Base-by-base conservation (phyloP, 2,888 invertebrate species). In the Harpagoxenus sublaevis region DNA sequence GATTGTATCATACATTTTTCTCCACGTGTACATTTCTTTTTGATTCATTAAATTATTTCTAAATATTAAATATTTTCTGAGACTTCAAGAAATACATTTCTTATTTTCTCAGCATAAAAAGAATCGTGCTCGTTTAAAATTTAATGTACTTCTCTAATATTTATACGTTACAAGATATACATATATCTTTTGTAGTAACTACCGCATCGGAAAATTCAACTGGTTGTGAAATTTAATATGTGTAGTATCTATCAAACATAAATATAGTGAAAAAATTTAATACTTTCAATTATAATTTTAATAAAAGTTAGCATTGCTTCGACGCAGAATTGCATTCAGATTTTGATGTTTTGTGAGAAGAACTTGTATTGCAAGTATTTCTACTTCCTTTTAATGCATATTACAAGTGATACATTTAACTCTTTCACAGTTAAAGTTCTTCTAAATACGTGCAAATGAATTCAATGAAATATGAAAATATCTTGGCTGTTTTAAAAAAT, bases 401-500 rank as follows among this genome's bases (percentile, higher is more conserved):
- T 71, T 71, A 51, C 3, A 70, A 51, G 15, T 68, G 18, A 48
- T 48, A 35, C n/a, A 70, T 23, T 39, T n/a, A 71, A 53, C 3
- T 71, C 6, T 45, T 5, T 35, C 35, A 35, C 35, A 71, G 23
- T 23, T 23, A 23, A 23, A 3, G 10, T 31, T 51, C 3, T 71
- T 23, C 3, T 53, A 53, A 4, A n/a, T 42, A 42, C 2, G 6
- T 42, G 5, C 10, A 55, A 15, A 28, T 5, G 5, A 39, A 55
- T n/a, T 2, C 42, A 23, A 2, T 62, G 5, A 74, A 35, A 57
- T 48, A 12, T 63, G 15, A 53, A 4, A 18, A n/a, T 35, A 35
- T 35, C 35, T 35, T 73, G 15, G 4, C 1, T 63, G 15, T 23
- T 77, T 53, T 39, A 0, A 28, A 2, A 66, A 66, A 42, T 39